Evolutionary conservation across 2,888 invertebrate genomes (phyloP), one percentile per base, ranked within the genome.

Genomic region (Drosophila setosimentum): DNA sequence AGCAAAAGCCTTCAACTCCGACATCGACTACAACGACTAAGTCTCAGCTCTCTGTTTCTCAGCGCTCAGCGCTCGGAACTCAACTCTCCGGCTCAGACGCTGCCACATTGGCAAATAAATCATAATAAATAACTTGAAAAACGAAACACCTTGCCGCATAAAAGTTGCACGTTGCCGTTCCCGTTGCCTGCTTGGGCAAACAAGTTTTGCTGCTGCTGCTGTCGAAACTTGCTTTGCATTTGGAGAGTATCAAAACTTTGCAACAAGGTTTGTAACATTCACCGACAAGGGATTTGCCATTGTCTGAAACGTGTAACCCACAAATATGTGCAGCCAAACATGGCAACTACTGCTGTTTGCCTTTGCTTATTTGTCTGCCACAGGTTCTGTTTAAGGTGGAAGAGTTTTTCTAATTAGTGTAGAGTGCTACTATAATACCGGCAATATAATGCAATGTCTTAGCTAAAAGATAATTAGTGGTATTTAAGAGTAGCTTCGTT

Each of bases 111-210:
- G 83, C 84, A 91, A 82, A 91, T 91, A 91, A 91, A 91, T 91
- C 91, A 91, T 91, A 91, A 91, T 91, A 91, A 91, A 91, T 90
- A 91, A 91, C 89, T 91, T 84, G 85, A 86, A 88, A 88, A 88
- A 78, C 83, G 86, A 87, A 91, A 91, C 87, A 91, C 91, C 91
- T 86, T 82, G 80, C 76, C 83, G 74, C 78, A 86, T 76, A 79
- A 90, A 89, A 86, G 80, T 84, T 89, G 78, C 82, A 86, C 88
- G 83, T 80, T 57, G 72, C n/a, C 3, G 27, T 50, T 29, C 13
- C 37, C n/a, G n/a, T 16, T 24, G 10, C 13, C 24, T 68, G 73
- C 68, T 62, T 66, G 40, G 33, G 68, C 70, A 75, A 78, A 78
- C 71, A 78, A 78, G 78, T 78, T 75, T 74, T 71, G 51, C 42